phyloP scores from a whole-genome alignment of 2,888 invertebrate species.

The Dione vanillae region DNA sequence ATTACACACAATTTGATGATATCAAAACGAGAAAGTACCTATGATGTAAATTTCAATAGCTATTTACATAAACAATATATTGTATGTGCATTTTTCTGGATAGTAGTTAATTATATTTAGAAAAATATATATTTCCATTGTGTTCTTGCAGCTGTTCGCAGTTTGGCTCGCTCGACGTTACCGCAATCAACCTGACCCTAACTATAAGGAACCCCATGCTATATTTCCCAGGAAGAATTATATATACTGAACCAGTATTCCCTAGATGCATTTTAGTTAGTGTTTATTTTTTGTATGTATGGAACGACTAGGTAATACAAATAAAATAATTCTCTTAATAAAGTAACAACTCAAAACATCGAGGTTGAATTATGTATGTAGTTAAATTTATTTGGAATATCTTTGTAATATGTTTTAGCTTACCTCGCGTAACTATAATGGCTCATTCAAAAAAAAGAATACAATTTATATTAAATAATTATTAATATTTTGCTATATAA shows the following conservation, averaged over 20 bases:
- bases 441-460: no score
- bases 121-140: constrained; percentile 11
- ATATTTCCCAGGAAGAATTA: constrained; percentile 87
- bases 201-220: constrained; percentile 89
- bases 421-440: constrained; percentile 29
- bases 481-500: not conserved
- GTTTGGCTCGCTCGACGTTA: constrained; percentile 91
- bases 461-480: not conserved
- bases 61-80: no score
- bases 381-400: constrained; percentile 9
- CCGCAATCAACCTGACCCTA: constrained; percentile 91
- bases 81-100: no score
- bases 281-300: not conserved
- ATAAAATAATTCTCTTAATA: constrained; percentile 16
- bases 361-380: constrained; percentile 13
- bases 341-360: constrained; percentile 1
- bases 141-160: constrained; percentile 89
- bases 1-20: no score
- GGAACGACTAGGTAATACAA: constrained; percentile 8
- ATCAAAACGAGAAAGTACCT: no score
- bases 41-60: no score
- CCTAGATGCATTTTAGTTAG: constrained; percentile 29
- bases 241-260: constrained; percentile 65
- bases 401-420: constrained; percentile 17
- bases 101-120: no score